Conservation (phyloP, 1,140 invertebrate species). For the Drusus annulatus region DNA sequence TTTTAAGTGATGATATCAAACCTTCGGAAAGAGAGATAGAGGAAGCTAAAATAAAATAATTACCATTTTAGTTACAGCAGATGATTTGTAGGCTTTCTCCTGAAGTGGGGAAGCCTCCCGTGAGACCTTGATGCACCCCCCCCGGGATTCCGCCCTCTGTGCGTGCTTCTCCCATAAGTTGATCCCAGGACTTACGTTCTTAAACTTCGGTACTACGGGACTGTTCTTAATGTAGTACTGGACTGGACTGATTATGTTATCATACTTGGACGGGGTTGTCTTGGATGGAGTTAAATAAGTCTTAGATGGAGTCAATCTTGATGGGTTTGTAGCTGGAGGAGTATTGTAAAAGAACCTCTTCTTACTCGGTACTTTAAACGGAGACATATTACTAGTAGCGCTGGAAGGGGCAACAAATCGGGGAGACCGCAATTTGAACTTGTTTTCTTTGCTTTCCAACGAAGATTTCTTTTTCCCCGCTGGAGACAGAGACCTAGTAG, state of each 20-base stretch:
- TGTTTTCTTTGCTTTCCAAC: slow-evolving; percentile 19
- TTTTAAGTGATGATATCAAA: no score
- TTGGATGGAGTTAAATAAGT: slow-evolving; percentile 37
- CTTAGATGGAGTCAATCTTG: neutral
- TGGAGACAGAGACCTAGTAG: neutral
- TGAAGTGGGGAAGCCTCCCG: slow-evolving; percentile 43
- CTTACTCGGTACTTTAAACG: slow-evolving; percentile 29
- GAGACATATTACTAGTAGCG: neutral
- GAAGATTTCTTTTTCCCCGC: neutral
- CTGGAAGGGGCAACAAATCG: slow-evolving; percentile 17
- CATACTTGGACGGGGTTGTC: slow-evolving; percentile 58
- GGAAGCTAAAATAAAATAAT: slow-evolving; percentile 13
- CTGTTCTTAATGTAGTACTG: slow-evolving; percentile 66
- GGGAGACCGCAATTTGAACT: slow-evolving; percentile 19
- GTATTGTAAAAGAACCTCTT: slow-evolving; percentile 39
- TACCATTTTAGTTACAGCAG: slow-evolving; percentile 49
- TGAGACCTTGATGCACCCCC: neutral
- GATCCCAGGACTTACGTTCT: slow-evolving; percentile 54
- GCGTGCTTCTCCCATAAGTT: slow-evolving; percentile 47
- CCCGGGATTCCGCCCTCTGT: slow-evolving; percentile 1
- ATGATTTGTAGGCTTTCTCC: slow-evolving; percentile 53
- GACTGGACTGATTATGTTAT: slow-evolving; percentile 65
- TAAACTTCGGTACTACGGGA: slow-evolving; percentile 52
- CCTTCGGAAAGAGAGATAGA: no score
- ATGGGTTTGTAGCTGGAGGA: slow-evolving; percentile 24